These are phyloP conservation scores for Scaptomyza graminum DNA, from an alignment of 1,140 invertebrate genomes.

Conservation along the genomic window DNA sequence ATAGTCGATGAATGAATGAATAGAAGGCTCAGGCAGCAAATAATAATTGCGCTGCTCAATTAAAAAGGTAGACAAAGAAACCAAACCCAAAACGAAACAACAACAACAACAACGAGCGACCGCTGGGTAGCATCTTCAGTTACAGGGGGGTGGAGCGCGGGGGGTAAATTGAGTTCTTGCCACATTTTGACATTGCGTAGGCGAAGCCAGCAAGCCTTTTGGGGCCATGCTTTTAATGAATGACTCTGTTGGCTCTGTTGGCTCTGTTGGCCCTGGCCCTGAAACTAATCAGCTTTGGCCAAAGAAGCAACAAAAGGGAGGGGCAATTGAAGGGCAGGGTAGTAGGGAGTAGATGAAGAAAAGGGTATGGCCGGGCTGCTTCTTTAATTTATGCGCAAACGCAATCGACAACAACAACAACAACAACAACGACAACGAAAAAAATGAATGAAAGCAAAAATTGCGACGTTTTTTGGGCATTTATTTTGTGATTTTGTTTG, in stretches of 20 bases:
- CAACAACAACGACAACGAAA: neutral
- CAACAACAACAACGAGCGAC: neutral
- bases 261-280: slow-evolving; percentile 11
- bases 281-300: slow-evolving; percentile 66
- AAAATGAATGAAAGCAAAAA: too few relatives aligned
- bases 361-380: neutral
- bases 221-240: slow-evolving; percentile 64
- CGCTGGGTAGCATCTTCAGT: slow-evolving; percentile 16
- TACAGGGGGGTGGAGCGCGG: neutral
- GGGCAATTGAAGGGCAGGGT: neutral
- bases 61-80: slow-evolving; percentile 55
- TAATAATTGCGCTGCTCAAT: slow-evolving; percentile 81
- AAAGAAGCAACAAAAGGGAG: too few relatives aligned
- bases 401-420: slow-evolving; percentile 24
- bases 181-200: slow-evolving; percentile 67
- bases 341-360: neutral
- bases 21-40: slow-evolving; percentile 33
- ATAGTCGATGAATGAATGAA: slow-evolving; percentile 35
- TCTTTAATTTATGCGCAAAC: slow-evolving; percentile 68
- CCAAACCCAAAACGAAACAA: slow-evolving; percentile 19
- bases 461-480: neutral
- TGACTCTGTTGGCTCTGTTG: slow-evolving; percentile 51
- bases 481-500: neutral
- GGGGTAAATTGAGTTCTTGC: slow-evolving; percentile 13
- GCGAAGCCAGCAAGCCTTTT: slow-evolving; percentile 51